Percentiles rank a stretch among this genome's conserved stretches.
Conservation (phyloP, 2,888 invertebrate species). For the Caenorhabditis japonica region DNA sequence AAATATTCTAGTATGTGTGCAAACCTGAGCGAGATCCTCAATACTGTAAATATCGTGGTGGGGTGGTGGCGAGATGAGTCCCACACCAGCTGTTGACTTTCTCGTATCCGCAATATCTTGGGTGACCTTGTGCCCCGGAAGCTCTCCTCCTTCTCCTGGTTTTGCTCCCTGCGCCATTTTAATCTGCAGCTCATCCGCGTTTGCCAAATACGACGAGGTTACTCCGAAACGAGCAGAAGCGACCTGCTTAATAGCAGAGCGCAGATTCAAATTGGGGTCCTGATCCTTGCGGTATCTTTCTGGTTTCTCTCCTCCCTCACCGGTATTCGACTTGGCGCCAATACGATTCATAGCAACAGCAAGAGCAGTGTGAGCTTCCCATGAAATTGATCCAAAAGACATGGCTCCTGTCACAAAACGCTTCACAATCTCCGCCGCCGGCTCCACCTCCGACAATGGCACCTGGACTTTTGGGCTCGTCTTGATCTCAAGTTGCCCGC, state of each 20-base stretch:
- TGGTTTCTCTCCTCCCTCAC: conserved; percentile 89
- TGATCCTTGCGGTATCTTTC: conserved; percentile 83
- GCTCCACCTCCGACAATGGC: conserved; percentile 89
- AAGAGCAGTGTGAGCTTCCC: conserved; percentile 94
- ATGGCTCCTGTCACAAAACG: conserved; percentile 93
- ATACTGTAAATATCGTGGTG: conserved; percentile 99
- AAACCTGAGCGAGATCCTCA: conserved; percentile 95
- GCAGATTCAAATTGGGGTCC: conserved; percentile 86
- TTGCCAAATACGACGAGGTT: conserved; percentile 94
- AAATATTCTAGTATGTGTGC: too few relatives aligned
- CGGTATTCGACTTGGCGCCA: conserved; percentile 97
- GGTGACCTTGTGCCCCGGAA: conserved; percentile 91
- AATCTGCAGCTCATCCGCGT: conserved; percentile 97
- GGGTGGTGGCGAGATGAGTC: conserved; percentile 97
- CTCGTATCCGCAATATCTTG: conserved; percentile 94
- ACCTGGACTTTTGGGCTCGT: conserved; percentile 85
- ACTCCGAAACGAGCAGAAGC: conserved; percentile 98
- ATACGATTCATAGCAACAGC: conserved; percentile 97
- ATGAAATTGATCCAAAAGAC: conserved; percentile 96
- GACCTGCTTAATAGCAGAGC: conserved; percentile 95
- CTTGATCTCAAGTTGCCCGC: conserved; percentile 92
- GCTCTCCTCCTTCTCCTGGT: conserved; percentile 97
- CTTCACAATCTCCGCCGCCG: conserved; percentile 94
- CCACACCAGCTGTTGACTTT: conserved; percentile 95
- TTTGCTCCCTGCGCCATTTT: conserved; percentile 98